A percentile compares a stretch with the other conserved stretches of the same genome.
Conservation (phyloP, 2,113 vertebrate genomes). For the Mionectes macconnelli region DNA sequence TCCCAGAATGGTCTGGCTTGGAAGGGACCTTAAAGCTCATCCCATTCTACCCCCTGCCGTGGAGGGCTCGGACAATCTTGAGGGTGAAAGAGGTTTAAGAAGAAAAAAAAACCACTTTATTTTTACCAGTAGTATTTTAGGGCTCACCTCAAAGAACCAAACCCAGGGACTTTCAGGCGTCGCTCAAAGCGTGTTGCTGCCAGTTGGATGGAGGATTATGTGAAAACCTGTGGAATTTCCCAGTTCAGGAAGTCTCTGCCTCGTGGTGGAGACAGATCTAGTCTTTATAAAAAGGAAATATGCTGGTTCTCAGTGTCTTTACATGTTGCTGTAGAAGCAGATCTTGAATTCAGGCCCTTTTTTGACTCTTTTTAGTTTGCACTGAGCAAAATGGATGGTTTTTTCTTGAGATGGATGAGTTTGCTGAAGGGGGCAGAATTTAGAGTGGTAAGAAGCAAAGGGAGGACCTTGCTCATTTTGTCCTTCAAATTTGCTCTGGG, state of each 20-base stretch:
- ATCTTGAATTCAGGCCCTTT: neutral
- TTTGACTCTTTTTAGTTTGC: neutral
- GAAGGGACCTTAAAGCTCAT: neutral
- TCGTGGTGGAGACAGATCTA: neutral
- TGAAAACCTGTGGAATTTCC: neutral
- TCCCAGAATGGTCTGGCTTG: neutral
- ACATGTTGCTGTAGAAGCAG: neutral
- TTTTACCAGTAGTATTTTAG: neutral
- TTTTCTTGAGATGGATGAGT: neutral
- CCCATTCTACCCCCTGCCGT: neutral
- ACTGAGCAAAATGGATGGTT: neutral
- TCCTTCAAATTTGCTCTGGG: neutral
- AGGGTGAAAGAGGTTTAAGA: neutral
- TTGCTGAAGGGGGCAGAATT: neutral
- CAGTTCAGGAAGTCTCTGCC: neutral
- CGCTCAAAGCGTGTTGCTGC: neutral
- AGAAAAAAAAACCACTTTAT: neutral
- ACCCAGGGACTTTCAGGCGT: neutral
- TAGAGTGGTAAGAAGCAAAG: neutral
- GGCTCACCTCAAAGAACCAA: neutral
- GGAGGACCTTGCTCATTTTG: neutral
- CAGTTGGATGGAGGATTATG: neutral
- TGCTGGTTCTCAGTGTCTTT: neutral
- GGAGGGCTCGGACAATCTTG: neutral
- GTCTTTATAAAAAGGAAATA: neutral